These are phyloP conservation scores for Ptychochromis oligacanthus DNA, from an alignment of 2,113 vertebrate species.

Conservation along the genomic window DNA sequence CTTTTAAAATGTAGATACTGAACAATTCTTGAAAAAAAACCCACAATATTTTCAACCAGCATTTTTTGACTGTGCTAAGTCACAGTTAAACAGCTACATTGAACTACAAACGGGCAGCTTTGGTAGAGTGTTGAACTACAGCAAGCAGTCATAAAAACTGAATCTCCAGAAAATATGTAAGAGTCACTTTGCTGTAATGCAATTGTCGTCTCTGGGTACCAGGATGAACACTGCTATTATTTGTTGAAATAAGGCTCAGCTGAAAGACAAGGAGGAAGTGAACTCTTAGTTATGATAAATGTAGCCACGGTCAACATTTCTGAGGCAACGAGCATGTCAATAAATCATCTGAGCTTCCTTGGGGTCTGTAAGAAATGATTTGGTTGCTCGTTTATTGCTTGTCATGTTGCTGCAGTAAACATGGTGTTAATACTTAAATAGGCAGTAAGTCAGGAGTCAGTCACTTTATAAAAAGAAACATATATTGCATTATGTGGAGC, in stretches of 20 bases:
- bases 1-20: background rate
- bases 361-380: background rate
- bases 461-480: background rate
- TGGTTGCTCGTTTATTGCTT: background rate
- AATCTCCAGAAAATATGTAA: background rate
- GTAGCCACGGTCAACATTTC: background rate
- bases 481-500: background rate
- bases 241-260: background rate
- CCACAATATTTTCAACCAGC: background rate
- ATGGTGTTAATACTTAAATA: background rate
- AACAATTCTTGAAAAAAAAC: background rate
- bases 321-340: background rate
- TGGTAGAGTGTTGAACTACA: background rate
- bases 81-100: background rate
- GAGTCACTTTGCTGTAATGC: background rate
- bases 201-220: background rate
- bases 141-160: background rate
- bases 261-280: background rate
- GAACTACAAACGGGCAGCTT: background rate
- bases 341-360: background rate
- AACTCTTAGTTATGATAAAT: background rate
- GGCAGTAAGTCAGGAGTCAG: background rate
- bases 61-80: background rate
- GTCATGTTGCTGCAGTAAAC: background rate
- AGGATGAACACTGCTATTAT: background rate